Evolutionary conservation across 2,113 vertebrate species (phyloP).

Genomic region (Hippolais icterina): DNA sequence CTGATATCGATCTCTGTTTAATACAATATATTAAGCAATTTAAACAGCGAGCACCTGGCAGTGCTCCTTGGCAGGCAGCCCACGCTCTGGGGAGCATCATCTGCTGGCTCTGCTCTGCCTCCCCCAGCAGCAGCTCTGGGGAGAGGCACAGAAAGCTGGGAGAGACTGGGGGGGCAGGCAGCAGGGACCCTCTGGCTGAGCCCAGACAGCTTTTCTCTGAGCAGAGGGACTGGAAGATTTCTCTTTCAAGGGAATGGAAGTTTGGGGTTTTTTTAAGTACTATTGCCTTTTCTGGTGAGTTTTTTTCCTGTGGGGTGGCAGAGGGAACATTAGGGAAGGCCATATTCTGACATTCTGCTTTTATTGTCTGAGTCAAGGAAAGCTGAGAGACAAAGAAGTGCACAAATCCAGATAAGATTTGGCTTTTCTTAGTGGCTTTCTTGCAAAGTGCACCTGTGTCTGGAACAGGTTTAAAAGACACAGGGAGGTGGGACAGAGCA

Average conservation of each 20-base stretch:
- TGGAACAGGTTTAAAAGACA: background rate
- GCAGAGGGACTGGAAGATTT: background rate
- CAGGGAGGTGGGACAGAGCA: background rate
- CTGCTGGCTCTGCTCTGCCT: background rate
- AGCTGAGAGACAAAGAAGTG: background rate
- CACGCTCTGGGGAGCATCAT: background rate
- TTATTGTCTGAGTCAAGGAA: background rate
- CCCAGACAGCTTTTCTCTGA: background rate
- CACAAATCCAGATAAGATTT: background rate
- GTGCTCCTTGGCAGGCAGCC: slow-evolving; percentile 4
- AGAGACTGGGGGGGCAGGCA: background rate
- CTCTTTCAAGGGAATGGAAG: background rate
- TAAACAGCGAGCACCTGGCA: slow-evolving; percentile 7
- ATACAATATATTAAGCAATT: background rate
- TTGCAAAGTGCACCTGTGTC: background rate
- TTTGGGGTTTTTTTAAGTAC: background rate
- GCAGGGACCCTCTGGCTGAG: background rate
- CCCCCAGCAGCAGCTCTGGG: background rate
- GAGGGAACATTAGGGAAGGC: background rate
- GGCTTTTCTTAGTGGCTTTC: background rate
- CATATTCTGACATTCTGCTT: background rate
- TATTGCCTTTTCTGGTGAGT: background rate
- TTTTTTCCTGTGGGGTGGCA: background rate
- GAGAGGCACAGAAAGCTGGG: background rate
- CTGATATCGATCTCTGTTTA: background rate